These are phyloP conservation scores for Megalonaias nervosa DNA, from an alignment of 1,140 invertebrate genomes.

Conservation along the genomic window DNA sequence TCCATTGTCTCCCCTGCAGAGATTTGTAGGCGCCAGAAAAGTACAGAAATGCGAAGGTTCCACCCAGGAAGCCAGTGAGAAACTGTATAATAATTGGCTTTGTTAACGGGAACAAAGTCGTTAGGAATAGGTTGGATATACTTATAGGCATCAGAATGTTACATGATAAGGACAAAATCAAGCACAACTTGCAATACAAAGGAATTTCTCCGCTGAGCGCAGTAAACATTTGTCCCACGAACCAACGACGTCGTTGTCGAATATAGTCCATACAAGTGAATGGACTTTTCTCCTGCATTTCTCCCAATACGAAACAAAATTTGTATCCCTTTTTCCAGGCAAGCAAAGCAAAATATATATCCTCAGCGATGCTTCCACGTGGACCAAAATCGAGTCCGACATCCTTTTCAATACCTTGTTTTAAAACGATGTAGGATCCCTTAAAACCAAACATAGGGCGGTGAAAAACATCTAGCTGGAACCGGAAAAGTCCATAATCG, in stretches of 20 bases:
- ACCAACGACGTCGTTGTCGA: slow-evolving; percentile 95
- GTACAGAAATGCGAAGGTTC: slow-evolving; percentile 95
- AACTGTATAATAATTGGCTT: slow-evolving; percentile 84
- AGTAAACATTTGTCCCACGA: slow-evolving; percentile 94
- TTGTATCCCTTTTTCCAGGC: slow-evolving; percentile 75
- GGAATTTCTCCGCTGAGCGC: slow-evolving; percentile 92
- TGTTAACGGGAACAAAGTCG: slow-evolving; percentile 87
- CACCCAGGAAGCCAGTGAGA: slow-evolving; percentile 89
- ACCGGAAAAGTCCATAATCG: slow-evolving; percentile 94
- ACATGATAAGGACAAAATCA: slow-evolving; percentile 92
- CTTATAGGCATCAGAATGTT: slow-evolving; percentile 96
- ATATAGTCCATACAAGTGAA: slow-evolving; percentile 95
- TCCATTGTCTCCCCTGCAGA: slow-evolving; percentile 91
- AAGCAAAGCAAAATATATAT: slow-evolving; percentile 95
- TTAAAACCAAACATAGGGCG: slow-evolving; percentile 98
- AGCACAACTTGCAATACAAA: slow-evolving; percentile 83
- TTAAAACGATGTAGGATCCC: slow-evolving; percentile 71
- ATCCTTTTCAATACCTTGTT: slow-evolving; percentile 88
- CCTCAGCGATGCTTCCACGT: slow-evolving; percentile 95
- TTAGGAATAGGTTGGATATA: slow-evolving; percentile 90
- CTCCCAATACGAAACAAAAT: slow-evolving; percentile 72
- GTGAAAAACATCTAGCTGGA: slow-evolving; percentile 94
- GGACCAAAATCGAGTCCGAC: slow-evolving; percentile 96
- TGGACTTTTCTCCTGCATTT: slow-evolving; percentile 98
- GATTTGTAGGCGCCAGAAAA: slow-evolving; percentile 95